Base-by-base conservation (phyloP, 1,140 invertebrate genomes). In the Pogonomyrmex barbatus region DNA sequence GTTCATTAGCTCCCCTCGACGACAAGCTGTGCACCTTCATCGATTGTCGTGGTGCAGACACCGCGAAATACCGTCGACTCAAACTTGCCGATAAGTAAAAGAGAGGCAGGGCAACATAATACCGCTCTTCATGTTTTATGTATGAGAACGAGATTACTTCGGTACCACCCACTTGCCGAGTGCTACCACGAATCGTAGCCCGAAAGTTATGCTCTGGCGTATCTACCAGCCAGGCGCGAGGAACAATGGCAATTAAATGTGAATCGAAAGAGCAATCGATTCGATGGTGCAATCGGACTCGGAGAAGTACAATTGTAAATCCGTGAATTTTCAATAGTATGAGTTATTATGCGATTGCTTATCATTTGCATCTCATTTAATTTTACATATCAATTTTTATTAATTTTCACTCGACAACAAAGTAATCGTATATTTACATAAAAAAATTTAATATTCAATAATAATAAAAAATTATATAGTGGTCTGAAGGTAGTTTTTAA, bases 61-160 rank as follows among this genome's bases (percentile, higher is more conserved):
- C 54, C 56, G 83, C 76, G 65, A 86, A 87, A 65, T 73, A 58
- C 17, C 30, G 68, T 42, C 75, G 42, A 77, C 42, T 73, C 75
- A 10, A 45, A 52, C 42, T 73, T 45, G 60, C 76, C 85, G 87
- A 88, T 88, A 87, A 86, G 47, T 86, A 39, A 71, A 73, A 83
- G 54, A 75, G 79, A 68, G 68, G 75, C 67, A 56, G 89, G 84
- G 70, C 82, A 87, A 79, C 62, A 45, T 88, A 91, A 91, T 73
- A 86, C 82, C 63, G 77, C 79, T 86, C 86, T 88, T 83, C 85
- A 90, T 92, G 91, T 91, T 91, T 92, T 92, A 92, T 91, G 92
- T 91, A 90, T 90, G 89, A 91, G 91, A 92, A 89, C 83, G 81
- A 89, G 91, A 89, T 92, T 89, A 92, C 88, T 91, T 90, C 47